A percentile compares a stretch with the other conserved stretches of the same genome.
These are phyloP conservation scores for Eudyptes chrysolophus DNA, from an alignment of 2,113 vertebrate species.

Conservation along the genomic window DNA sequence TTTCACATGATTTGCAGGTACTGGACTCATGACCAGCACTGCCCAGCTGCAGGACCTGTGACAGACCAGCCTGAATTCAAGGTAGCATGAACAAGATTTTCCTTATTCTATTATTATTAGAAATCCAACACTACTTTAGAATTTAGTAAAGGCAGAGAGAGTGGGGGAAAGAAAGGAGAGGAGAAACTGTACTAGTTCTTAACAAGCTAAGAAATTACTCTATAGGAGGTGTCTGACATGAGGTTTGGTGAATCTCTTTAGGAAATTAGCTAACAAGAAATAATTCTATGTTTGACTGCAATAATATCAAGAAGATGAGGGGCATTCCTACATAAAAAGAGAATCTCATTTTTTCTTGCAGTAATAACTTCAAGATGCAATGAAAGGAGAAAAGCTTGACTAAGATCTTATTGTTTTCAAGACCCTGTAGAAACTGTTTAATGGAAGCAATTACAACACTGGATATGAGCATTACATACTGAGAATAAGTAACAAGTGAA, in stretches of 20 bases:
- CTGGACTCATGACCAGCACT: not conserved
- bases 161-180: not conserved
- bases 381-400: conserved; percentile 53
- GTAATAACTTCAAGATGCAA: conserved; percentile 54
- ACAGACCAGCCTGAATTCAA: not conserved
- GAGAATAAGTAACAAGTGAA: conserved; percentile 57
- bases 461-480: conserved; percentile 29
- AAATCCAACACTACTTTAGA: not conserved
- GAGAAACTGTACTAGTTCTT: not conserved
- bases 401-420: conserved; percentile 48
- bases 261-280: conserved; percentile 53
- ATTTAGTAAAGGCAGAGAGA: not conserved
- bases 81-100: not conserved
- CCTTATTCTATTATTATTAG: not conserved
- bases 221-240: not conserved
- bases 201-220: not conserved
- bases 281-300: conserved; percentile 53
- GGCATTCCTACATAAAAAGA: conserved; percentile 33
- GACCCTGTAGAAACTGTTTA: conserved; percentile 44
- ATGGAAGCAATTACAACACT: conserved; percentile 50
- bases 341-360: conserved; percentile 38
- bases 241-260: conserved; percentile 31
- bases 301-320: conserved; percentile 53
- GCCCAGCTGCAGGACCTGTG: not conserved
- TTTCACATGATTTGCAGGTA: not conserved